phyloP scores from a whole-genome alignment of 2,888 invertebrate species.

The Drosophila limbata region DNA sequence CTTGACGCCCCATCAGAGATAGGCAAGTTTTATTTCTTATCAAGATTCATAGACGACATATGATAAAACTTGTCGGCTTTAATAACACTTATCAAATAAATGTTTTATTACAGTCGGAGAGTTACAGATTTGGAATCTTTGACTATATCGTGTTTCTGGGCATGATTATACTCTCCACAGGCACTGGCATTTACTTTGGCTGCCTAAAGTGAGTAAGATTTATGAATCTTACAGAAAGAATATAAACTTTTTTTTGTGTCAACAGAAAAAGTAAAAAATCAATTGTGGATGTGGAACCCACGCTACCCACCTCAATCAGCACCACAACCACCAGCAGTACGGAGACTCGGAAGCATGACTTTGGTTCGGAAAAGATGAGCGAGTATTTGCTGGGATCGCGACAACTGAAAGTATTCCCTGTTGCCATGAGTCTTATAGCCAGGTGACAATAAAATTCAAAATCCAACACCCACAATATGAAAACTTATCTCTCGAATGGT shows the following conservation, averaged over 20 bases:
- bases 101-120: slow-evolving; percentile 36
- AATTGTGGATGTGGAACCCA: slow-evolving; percentile 55
- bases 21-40: slow-evolving; percentile 13
- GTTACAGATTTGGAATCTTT: slow-evolving; percentile 80
- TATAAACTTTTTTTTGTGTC: not conserved
- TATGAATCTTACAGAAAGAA: not conserved
- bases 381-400: slow-evolving; percentile 92
- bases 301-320: slow-evolving; percentile 37
- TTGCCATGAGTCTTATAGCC: slow-evolving; percentile 94
- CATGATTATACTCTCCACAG: slow-evolving; percentile 90
- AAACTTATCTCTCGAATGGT: slow-evolving; percentile 43
- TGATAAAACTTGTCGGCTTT: not conserved
- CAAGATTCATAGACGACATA: not conserved
- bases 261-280: slow-evolving; percentile 59
- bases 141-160: slow-evolving; percentile 91
- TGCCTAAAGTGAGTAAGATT: slow-evolving; percentile 77
- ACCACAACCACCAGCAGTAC: slow-evolving; percentile 12
- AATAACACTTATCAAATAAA: slow-evolving; percentile 14
- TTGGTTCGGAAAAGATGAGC: slow-evolving; percentile 87
- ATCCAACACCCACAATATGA: not conserved
- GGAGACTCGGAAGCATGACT: slow-evolving; percentile 67
- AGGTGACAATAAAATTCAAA: slow-evolving; percentile 86
- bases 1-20: slow-evolving; percentile 23
- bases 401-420: slow-evolving; percentile 91
- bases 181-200: slow-evolving; percentile 90